Evolutionary conservation across 2,113 vertebrate species (phyloP).

Genomic region (Neolamprologus hecqui): DNA sequence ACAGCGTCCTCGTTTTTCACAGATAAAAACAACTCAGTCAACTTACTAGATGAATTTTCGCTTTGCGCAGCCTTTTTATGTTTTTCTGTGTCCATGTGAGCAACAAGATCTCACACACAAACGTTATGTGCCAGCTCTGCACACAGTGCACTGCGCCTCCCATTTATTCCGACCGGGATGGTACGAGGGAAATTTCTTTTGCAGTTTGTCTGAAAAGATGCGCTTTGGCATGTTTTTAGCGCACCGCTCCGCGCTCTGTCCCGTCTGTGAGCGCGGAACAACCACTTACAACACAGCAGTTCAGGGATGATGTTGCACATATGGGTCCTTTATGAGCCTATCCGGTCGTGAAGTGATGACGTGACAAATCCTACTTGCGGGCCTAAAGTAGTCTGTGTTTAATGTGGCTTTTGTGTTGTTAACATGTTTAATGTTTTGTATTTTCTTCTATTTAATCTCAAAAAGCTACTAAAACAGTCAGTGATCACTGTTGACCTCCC

Average conservation of each 20-base stretch:
- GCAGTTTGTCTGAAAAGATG: not conserved
- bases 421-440: not conserved
- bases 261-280: rapidly evolving
- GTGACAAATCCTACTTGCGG: rapidly evolving
- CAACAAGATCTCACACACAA: not conserved
- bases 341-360: rapidly evolving
- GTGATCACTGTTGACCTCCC: not conserved
- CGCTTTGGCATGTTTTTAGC: rapidly evolving
- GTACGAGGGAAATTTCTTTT: not conserved
- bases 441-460: not conserved
- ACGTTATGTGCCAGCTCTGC: not conserved
- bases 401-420: not conserved
- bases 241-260: rapidly evolving
- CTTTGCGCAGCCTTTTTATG: not conserved
- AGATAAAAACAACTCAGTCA: not conserved
- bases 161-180: not conserved
- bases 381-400: not conserved
- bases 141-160: not conserved
- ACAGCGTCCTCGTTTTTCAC: not conserved
- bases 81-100: not conserved
- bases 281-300: not conserved
- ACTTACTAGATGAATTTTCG: not conserved
- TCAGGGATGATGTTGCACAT: not conserved
- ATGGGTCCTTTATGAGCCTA: rapidly evolving
- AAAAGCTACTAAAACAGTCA: rapidly evolving